Conservation (phyloP, 1,140 invertebrate genomes). For the Ostrea denselamellosa region DNA sequence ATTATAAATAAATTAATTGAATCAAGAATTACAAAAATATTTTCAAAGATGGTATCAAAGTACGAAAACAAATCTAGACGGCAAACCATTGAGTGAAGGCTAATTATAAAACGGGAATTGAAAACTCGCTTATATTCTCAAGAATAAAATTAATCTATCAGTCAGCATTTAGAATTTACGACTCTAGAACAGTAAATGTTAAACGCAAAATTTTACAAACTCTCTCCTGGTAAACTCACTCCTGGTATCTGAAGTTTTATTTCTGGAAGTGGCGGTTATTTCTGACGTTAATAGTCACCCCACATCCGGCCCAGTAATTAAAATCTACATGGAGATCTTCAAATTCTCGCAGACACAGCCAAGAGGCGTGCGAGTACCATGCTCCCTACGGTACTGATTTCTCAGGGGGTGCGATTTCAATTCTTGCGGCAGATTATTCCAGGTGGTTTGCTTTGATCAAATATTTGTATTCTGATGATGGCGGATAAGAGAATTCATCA, state of each 20-base stretch:
- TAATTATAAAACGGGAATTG: background rate
- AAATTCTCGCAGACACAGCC: background rate
- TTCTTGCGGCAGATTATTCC: background rate
- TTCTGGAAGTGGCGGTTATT: background rate
- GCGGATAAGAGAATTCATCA: background rate
- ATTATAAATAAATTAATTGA: no score
- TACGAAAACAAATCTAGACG: no score
- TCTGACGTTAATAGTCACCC: conserved; percentile 5
- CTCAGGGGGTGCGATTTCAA: background rate
- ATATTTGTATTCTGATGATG: background rate
- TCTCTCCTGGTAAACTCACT: background rate
- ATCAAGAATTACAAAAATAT: no score
- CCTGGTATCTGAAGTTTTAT: background rate
- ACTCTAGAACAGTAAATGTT: background rate
- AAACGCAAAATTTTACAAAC: conserved; percentile 4
- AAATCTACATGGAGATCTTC: conserved; percentile 6
- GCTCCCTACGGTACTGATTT: background rate
- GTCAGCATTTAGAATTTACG: background rate
- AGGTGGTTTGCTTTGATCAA: background rate
- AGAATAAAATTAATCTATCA: background rate
- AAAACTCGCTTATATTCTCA: background rate
- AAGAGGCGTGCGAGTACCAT: background rate
- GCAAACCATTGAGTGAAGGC: background rate
- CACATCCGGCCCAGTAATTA: background rate
- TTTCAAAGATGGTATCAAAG: no score